These are phyloP conservation scores for Coregonus clupeaformis DNA, from an alignment of 2,113 vertebrate species.

Conservation along the genomic window DNA sequence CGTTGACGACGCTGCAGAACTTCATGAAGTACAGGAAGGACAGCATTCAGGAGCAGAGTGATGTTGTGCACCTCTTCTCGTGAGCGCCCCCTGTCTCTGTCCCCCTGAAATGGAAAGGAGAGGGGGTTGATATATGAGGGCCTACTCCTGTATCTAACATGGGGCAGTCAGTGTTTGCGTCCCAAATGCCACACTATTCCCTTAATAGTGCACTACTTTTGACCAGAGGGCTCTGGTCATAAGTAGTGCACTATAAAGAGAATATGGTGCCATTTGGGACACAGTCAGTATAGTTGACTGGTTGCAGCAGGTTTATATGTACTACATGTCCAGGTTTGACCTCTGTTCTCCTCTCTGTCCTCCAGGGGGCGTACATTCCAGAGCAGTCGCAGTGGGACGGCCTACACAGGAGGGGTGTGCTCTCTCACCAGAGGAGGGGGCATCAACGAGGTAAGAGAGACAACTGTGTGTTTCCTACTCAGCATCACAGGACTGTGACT, in stretches of 20 bases:
- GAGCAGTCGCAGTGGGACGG: slow-evolving; percentile 88
- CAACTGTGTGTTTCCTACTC: background rate
- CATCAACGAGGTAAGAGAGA: slow-evolving; percentile 82
- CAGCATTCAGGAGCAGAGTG: slow-evolving; percentile 81
- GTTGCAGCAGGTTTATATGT: background rate
- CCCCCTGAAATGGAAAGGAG: background rate
- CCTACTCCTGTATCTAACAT: no score
- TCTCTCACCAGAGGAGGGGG: slow-evolving; percentile 80
- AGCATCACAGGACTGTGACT: no score
- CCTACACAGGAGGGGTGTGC: slow-evolving; percentile 89
- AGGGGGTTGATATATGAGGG: no score
- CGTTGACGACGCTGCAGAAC: slow-evolving; percentile 82
- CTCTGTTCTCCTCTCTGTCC: slow-evolving; percentile 13
- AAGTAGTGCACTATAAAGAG: background rate
- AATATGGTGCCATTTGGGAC: background rate
- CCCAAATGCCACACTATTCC: no score
- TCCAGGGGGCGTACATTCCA: slow-evolving; percentile 88
- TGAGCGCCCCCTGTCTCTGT: slow-evolving; percentile 62
- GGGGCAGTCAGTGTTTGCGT: no score
- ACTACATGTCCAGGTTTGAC: background rate
- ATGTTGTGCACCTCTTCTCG: slow-evolving; percentile 92
- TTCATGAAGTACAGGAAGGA: slow-evolving; percentile 90
- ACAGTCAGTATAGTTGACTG: background rate
- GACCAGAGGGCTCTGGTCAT: no score
- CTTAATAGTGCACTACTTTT: no score